Base-by-base conservation (phyloP, 2,113 vertebrate species). In the Terrapene triunguis region DNA sequence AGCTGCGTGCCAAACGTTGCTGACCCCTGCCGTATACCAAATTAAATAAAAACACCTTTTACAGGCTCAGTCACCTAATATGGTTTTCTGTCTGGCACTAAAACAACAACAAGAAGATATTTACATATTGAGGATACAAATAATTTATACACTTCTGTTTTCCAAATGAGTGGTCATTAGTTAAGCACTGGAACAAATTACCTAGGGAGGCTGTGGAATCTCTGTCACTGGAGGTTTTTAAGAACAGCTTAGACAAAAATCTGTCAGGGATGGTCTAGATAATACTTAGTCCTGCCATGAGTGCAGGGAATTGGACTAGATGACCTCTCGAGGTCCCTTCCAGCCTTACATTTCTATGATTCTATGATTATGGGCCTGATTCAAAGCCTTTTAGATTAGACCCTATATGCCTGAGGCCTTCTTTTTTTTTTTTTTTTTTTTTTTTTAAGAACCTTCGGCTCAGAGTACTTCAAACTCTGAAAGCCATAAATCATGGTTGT, bases 401-500 rank as follows among this genome's bases (percentile, higher is more conserved):
- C 14, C 9, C 74, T 44, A 44, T 29, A 27, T 19, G 38, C 27
- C 14, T 76, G 50, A 82, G 83, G 2, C 12, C 13, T 10, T 44
- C 84, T 1, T 24, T 32, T 93, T 50, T 21, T 62, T 16, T 48
- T 7, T 1, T 21, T 32, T 94, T 1, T 24, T 32, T 94, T 50
- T 24, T 72, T 16, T n/a, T n/a, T n/a, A n/a, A 0, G 7, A 87
- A 38, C 2, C 17, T 90, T 4, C 54, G 1, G 38, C 9, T 2
- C 2, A 62, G 57, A 62, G n/a, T 38, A 78, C 25, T 78, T 47
- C 25, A 78, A 16, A 27, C 74, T 76, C 72, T 55, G 32, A 85
- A 44, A 2, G 3, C 29, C 85, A 72, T 90, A 21, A 54, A 54
- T 84, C n/a, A 53, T 0, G 54, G 8, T 35, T 90, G 90, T 85